Conservation (phyloP, 1,140 invertebrate species). For the Lordiphosa clarofinis region DNA sequence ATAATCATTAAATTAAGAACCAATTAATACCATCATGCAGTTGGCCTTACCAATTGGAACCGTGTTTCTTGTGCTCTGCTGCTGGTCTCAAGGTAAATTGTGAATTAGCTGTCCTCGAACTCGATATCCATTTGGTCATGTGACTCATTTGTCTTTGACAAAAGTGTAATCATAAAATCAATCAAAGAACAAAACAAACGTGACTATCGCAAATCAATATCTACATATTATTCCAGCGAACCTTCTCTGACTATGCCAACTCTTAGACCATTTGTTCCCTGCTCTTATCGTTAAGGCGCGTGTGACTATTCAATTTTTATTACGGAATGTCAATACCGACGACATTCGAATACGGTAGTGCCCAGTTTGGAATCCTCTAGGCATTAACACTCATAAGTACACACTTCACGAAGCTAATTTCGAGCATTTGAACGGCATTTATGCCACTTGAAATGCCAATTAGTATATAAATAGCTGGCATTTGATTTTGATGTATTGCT, state of each 20-base stretch:
- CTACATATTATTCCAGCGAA: slow-evolving; percentile 16
- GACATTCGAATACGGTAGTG: neutral
- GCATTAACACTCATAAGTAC: slow-evolving; percentile 46
- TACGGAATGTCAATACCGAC: slow-evolving; percentile 35
- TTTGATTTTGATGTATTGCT: slow-evolving; percentile 39
- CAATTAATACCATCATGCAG: slow-evolving; percentile 36
- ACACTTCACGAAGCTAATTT: slow-evolving; percentile 45
- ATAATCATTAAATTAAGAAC: slow-evolving; percentile 2
- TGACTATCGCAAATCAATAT: slow-evolving; percentile 21
- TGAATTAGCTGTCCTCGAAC: neutral
- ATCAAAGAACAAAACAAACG: slow-evolving; percentile 22
- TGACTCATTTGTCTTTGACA: slow-evolving; percentile 31
- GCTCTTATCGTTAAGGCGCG: slow-evolving; percentile 9
- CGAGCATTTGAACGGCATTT: slow-evolving; percentile 32
- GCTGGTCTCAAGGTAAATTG: slow-evolving; percentile 54
- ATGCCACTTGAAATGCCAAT: slow-evolving; percentile 45
- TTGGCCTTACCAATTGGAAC: slow-evolving; percentile 27
- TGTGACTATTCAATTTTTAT: slow-evolving; percentile 26
- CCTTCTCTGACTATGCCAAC: slow-evolving; percentile 19
- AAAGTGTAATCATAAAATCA: slow-evolving; percentile 11
- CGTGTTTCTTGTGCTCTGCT: slow-evolving; percentile 46
- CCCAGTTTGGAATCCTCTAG: slow-evolving; percentile 28
- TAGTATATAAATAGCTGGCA: slow-evolving; percentile 29
- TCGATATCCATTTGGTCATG: slow-evolving; percentile 3
- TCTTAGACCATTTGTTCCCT: neutral